Base-by-base conservation (phyloP, 2,113 vertebrate species). In the Apodemus speciosus region DNA sequence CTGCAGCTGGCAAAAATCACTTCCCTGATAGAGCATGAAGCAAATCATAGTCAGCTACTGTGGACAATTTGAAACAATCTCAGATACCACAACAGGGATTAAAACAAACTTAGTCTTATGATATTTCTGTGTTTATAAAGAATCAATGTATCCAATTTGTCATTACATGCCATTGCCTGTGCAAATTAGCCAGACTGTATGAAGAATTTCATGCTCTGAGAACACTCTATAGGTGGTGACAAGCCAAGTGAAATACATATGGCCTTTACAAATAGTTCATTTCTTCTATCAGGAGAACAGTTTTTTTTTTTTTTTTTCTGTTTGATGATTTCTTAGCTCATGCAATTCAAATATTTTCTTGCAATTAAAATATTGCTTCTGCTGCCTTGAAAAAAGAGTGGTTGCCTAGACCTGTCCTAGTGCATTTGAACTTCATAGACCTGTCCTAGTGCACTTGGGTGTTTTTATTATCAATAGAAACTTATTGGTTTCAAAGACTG, bases 111-210 rank as follows among this genome's bases (percentile, higher is more conserved):
- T 64, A 64, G 62, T 64, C 11, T 64, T 64, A 64, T 30, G 10
- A 32, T 30, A 30, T 30, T 64, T 13, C 27, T 64, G 62, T 64
- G 62, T 30, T 64, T 64, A 30, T 30, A 64, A 64, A 64, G 62
- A 64, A 30, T 32, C 62, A 32, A 14, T 4, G 11, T 66, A 10
- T 11, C 62, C 30, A 66, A 66, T 32, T 66, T 66, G 62, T 66
- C 62, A 66, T 66, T 66, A 66, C 4, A 66, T 64, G 32, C 40
- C 60, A 35, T 85, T 25, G 27, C 56, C 9, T n/a, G 10, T 53
- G 58, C 40, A 53, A 80, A 46, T 0, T 14, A 25, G 20, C 32
- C 2, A 25, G 4, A 11, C 0, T 0, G 0, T 71, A 3, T 25
- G 51, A n/a, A 38, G 53, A 38, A 58, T 80, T 13, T 38, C 20